These are phyloP conservation scores for Lingula anatina DNA, from an alignment of 2,888 invertebrate species.

Conservation along the genomic window DNA sequence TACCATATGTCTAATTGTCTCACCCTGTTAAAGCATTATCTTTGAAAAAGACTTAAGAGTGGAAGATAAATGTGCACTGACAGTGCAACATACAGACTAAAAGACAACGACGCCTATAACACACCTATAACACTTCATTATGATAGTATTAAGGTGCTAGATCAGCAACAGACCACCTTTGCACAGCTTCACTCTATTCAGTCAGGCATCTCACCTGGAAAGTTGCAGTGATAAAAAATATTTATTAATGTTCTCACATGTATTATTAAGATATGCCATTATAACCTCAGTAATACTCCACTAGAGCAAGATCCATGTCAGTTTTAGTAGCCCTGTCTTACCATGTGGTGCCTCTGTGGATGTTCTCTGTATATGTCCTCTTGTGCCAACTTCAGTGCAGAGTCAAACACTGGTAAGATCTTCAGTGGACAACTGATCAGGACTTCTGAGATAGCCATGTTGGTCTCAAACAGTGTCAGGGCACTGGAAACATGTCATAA, in stretches of 20 bases:
- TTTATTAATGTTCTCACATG: background rate
- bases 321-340: background rate
- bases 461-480: conserved; percentile 57
- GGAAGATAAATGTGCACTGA: no score
- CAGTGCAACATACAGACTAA: no score
- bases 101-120: no score
- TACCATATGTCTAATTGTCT: no score
- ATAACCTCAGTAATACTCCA: no score
- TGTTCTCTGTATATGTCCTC: conserved; percentile 59
- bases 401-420: conserved; percentile 63
- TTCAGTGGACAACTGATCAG: conserved; percentile 64
- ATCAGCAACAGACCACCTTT: no score
- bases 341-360: conserved; percentile 15
- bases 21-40: no score
- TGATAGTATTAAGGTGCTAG: no score
- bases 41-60: no score
- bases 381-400: conserved; percentile 32
- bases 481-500: conserved; percentile 27
- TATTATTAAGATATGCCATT: background rate
- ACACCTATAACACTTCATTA: no score
- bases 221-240: background rate
- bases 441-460: conserved; percentile 64
- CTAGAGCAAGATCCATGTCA: background rate
- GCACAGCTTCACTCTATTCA: no score
- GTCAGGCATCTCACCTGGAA: background rate